Conservation (phyloP, 2,888 invertebrate species). For the Pseudeuparius sepicola region DNA sequence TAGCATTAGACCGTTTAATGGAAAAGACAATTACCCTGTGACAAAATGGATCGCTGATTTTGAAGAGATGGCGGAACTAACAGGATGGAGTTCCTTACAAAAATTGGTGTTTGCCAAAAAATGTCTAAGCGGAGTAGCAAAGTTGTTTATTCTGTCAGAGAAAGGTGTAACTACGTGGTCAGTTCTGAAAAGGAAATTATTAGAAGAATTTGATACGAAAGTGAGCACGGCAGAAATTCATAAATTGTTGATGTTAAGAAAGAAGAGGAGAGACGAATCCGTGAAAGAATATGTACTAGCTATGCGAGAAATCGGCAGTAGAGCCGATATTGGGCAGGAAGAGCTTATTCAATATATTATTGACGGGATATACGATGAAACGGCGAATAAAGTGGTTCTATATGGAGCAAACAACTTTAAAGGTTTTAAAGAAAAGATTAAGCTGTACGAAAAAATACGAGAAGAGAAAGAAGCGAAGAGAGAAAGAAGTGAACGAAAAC, state of each 20-base stretch:
- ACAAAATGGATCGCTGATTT: conserved; percentile 25
- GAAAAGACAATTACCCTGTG: conserved; percentile 23
- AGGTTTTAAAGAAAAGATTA: conserved; percentile 19
- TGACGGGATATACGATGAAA: conserved; percentile 21
- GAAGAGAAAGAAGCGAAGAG: too few species aligned
- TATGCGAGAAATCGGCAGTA: conserved; percentile 30
- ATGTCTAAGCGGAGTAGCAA: conserved; percentile 22
- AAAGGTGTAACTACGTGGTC: conserved; percentile 21
- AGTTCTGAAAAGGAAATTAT: conserved; percentile 21
- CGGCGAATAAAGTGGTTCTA: conserved; percentile 20
- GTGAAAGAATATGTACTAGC: conserved; percentile 31
- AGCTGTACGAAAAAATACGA: too few species aligned
- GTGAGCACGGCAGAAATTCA: too few species aligned
- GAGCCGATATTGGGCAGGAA: conserved; percentile 17
- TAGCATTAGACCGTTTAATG: conserved; percentile 22
- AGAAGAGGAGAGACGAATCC: too few species aligned
- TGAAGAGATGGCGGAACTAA: too few species aligned
- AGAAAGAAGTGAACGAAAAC: too few species aligned
- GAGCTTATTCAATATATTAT: conserved; percentile 19
- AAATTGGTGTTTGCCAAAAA: too few species aligned
- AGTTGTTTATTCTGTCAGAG: too few species aligned
- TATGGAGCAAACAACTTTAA: conserved; percentile 19
- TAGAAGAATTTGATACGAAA: too few species aligned
- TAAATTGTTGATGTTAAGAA: too few species aligned
- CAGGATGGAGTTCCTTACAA: too few species aligned